Conservation (phyloP, 2,797 vertebrate species). For the Uromys caudimaculatus region DNA sequence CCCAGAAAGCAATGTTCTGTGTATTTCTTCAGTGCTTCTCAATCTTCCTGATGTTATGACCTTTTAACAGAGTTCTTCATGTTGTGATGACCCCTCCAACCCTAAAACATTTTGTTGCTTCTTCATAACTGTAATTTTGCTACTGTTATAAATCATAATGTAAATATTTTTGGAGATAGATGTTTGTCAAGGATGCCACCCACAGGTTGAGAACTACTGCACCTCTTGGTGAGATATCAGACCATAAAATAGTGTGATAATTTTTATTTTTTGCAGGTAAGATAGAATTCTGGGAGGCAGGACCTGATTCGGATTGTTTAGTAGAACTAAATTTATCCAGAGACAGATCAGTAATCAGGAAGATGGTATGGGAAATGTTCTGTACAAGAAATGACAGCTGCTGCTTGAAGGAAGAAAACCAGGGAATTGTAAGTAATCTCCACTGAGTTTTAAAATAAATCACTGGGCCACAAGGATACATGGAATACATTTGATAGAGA, state of each 20-base stretch:
- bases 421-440: slow-evolving; percentile 56
- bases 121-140: not conserved
- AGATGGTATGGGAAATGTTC: slow-evolving; percentile 60
- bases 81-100: not conserved
- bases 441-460: slow-evolving; percentile 62
- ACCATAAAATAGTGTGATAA: not conserved
- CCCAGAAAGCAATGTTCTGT: not conserved
- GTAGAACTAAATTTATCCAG: slow-evolving; percentile 56
- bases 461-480: slow-evolving; percentile 29
- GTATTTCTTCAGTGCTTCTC: not conserved
- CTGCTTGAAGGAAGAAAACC: slow-evolving; percentile 47
- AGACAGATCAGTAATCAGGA: slow-evolving; percentile 72
- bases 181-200: not conserved
- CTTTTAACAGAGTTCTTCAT: not conserved
- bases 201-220: not conserved
- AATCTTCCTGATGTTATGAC: not conserved
- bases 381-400: slow-evolving; percentile 72
- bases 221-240: not conserved
- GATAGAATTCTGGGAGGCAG: not conserved
- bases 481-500: slow-evolving; percentile 36
- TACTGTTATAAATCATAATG: not conserved
- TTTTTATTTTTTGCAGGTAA: slow-evolving; percentile 9
- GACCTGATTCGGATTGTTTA: slow-evolving; percentile 53
- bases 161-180: not conserved
- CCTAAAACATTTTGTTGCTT: not conserved